Conservation (phyloP, 2,113 vertebrate genomes). For the Pseudopipra pipra region DNA sequence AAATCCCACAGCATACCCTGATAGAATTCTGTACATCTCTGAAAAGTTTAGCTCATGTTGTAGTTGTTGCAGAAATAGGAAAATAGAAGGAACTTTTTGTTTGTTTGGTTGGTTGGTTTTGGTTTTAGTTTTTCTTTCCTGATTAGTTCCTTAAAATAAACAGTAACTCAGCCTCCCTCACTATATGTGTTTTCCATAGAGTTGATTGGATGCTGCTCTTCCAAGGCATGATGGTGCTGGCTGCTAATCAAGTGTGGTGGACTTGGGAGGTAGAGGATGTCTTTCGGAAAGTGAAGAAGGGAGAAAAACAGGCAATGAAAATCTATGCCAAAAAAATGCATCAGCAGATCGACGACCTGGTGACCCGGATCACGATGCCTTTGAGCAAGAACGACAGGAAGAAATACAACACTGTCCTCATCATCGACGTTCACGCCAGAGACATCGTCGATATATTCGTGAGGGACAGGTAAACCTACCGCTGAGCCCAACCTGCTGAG, state of each 20-base stretch:
- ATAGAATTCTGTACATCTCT: neutral
- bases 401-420: conserved; percentile 93
- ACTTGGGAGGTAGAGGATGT: conserved; percentile 96
- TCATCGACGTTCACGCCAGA: conserved; percentile 94
- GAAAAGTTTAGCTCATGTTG: neutral
- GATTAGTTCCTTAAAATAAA: neutral
- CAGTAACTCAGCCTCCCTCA: neutral
- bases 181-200: conserved; percentile 36
- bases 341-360: conserved; percentile 88
- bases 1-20: neutral
- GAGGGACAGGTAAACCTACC: conserved; percentile 77
- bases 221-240: conserved; percentile 95
- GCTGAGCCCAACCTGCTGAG: neutral
- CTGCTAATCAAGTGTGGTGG: conserved; percentile 97
- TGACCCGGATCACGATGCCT: conserved; percentile 82
- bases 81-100: neutral
- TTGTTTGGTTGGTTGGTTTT: neutral
- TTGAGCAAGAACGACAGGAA: conserved; percentile 87
- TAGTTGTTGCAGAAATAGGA: neutral
- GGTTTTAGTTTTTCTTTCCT: neutral
- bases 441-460: conserved; percentile 93
- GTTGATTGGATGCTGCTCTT: conserved; percentile 95
- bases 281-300: conserved; percentile 81
- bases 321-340: conserved; percentile 88
- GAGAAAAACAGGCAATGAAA: conserved; percentile 89